These are phyloP conservation scores for Sparus aurata DNA, from an alignment of 2,797 vertebrate genomes.

Conservation along the genomic window DNA sequence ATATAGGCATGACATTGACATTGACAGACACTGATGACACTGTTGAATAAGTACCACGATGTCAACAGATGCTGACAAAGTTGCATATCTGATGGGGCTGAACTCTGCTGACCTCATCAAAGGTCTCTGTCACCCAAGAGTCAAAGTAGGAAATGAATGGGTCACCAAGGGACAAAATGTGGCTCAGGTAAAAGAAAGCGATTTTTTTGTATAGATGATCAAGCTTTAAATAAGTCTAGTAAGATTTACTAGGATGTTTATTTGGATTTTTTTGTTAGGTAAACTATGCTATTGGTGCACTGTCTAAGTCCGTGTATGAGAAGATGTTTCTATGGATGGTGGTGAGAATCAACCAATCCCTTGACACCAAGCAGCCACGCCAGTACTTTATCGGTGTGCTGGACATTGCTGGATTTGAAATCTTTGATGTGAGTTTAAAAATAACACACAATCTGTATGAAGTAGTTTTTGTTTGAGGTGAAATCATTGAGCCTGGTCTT, in stretches of 20 bases:
- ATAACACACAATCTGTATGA: neutral
- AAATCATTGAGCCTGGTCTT: no score
- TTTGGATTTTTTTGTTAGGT: conserved; percentile 68
- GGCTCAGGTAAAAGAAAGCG: conserved; percentile 80
- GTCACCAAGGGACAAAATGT: conserved; percentile 93
- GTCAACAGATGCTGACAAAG: conserved; percentile 88
- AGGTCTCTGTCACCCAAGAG: conserved; percentile 89
- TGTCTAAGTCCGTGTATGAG: conserved; percentile 89
- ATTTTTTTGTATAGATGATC: no score
- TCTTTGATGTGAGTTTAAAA: conserved; percentile 87
- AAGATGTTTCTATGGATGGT: conserved; percentile 94
- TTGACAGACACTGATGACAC: neutral
- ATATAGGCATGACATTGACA: neutral
- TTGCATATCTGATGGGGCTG: conserved; percentile 89
- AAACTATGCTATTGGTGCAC: conserved; percentile 86
- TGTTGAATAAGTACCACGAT: neutral
- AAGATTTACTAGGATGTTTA: no score
- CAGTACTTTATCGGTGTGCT: conserved; percentile 92
- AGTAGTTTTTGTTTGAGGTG: neutral
- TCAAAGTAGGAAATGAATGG: conserved; percentile 92
- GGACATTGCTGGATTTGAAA: conserved; percentile 93
- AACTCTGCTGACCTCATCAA: conserved; percentile 92
- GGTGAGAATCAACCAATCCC: conserved; percentile 89
- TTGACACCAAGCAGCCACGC: conserved; percentile 90
- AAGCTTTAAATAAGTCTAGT: no score